phyloP scores from a whole-genome alignment of 1,140 invertebrate species.

The Plodia interpunctella region DNA sequence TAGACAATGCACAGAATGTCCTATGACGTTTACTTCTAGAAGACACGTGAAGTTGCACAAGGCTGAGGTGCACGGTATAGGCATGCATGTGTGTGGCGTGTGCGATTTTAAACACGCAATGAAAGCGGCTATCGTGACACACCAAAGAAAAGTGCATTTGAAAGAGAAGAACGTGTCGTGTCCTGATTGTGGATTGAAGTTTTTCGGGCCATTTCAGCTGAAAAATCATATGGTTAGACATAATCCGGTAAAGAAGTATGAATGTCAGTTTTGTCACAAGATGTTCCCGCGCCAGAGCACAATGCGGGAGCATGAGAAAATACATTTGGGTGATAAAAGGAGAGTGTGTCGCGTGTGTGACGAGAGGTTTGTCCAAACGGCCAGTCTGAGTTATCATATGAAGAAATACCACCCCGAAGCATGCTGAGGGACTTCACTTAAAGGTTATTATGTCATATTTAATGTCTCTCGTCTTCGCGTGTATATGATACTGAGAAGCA shows the following conservation, averaged over 20 bases:
- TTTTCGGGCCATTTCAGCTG: constrained; percentile 19
- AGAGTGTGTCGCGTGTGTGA: constrained; percentile 86
- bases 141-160: constrained; percentile 19
- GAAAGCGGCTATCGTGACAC: neutral
- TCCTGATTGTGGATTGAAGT: constrained; percentile 16
- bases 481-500: too few relatives aligned
- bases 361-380: constrained; percentile 70
- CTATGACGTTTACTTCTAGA: neutral
- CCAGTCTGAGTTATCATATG: constrained; percentile 25
- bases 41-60: constrained; percentile 5
- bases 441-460: too few relatives aligned
- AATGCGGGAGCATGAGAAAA: constrained; percentile 81
- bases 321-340: constrained; percentile 85
- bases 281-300: constrained; percentile 37
- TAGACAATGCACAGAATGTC: constrained; percentile 9
- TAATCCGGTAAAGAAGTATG: constrained; percentile 17
- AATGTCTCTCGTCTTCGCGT: too few relatives aligned
- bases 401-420: constrained; percentile 18
- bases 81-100: constrained; percentile 14
- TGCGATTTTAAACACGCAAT: constrained; percentile 15
- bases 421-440: neutral
- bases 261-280: constrained; percentile 24
- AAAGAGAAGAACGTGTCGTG: constrained; percentile 15
- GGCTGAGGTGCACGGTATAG: constrained; percentile 10
- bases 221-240: constrained; percentile 24